Conservation (phyloP, 2,888 invertebrate genomes). For the Chorisops tibialis region DNA sequence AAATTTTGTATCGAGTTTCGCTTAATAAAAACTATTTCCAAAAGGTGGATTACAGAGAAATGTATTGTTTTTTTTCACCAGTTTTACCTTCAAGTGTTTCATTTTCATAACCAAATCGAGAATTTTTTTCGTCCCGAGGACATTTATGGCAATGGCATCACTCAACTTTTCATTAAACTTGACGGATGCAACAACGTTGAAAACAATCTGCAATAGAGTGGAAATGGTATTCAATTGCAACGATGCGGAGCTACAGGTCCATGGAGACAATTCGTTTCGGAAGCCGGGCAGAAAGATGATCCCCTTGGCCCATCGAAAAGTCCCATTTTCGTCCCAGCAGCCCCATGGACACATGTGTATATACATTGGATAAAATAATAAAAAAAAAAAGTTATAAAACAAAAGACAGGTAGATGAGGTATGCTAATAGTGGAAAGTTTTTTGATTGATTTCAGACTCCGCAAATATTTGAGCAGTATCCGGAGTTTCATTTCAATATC, state of each 20-base stretch:
- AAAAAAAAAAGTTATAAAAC: slow-evolving; percentile 21
- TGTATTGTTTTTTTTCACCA: not conserved
- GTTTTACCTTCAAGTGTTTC: slow-evolving; percentile 48
- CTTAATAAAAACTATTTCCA: too few species aligned
- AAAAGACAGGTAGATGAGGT: not conserved
- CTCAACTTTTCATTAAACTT: slow-evolving; percentile 53
- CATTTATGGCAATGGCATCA: slow-evolving; percentile 52
- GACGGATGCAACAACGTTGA: slow-evolving; percentile 53
- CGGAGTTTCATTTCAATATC: slow-evolving; percentile 17
- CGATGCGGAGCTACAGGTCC: too few species aligned
- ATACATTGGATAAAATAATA: slow-evolving; percentile 20
- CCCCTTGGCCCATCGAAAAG: too few species aligned
- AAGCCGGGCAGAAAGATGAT: too few species aligned
- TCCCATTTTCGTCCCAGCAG: too few species aligned
- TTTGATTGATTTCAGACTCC: slow-evolving; percentile 26
- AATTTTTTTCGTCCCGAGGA: slow-evolving; percentile 52
- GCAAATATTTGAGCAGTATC: slow-evolving; percentile 28
- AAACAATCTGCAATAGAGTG: slow-evolving; percentile 45
- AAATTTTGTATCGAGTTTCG: slow-evolving; percentile 7
- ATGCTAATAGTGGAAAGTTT: slow-evolving; percentile 6
- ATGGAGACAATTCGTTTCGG: too few species aligned
- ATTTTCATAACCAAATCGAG: slow-evolving; percentile 51
- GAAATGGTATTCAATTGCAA: too few species aligned
- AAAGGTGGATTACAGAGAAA: too few species aligned
- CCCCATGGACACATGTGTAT: too few species aligned